Base-by-base conservation (phyloP, 2,888 invertebrate species). In the Anoplius nigerrimus region DNA sequence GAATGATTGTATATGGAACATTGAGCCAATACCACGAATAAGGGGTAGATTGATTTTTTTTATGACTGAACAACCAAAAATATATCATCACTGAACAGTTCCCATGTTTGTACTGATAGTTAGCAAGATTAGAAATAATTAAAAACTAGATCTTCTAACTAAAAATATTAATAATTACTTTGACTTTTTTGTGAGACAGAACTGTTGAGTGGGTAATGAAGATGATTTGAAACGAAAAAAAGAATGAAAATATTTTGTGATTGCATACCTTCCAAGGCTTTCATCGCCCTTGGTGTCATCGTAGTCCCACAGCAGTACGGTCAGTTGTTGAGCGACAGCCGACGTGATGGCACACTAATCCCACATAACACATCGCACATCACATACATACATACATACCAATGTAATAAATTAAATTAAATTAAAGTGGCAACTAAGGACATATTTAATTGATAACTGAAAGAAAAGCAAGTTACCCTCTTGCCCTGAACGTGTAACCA, bases 271-370 rank as follows among this genome's bases (percentile, higher is more conserved):
- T 90, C 97, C 97, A 81, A 97, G 92, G 84, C 92, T 92, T 90
- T 97, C 97, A 90, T 98, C 97, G 79, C 92, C 92, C 88, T 94
- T 93, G 84, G 93, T 92, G 83, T 96, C 95, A 89, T 98, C 98
- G 89, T 94, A 93, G 92, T 98, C 97, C 91, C 93, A 93, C 79
- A 97, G 90, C 87, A 94, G 93, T 80, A 97, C 89, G 84, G 93
- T 92, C 89, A 95, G 90, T 87, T 91, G 91, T 90, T 95, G 95
- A 79, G 94, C 94, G 89, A 92, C 89, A 89, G 93, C 87, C 79
- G 88, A 89, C 80, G 82, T 83, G 83, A 89, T 82, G 81, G 84
- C 82, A 84, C 88, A 89, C 89, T 89, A 86, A 84, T 83, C 79
- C 86, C 88, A 87, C 82, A 86, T 85, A 87, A 88, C 83, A 86